A percentile compares a stretch with the other conserved stretches of the same genome.
Conservation (phyloP, 2,113 vertebrate genomes). For the Todiramphus chloris region DNA sequence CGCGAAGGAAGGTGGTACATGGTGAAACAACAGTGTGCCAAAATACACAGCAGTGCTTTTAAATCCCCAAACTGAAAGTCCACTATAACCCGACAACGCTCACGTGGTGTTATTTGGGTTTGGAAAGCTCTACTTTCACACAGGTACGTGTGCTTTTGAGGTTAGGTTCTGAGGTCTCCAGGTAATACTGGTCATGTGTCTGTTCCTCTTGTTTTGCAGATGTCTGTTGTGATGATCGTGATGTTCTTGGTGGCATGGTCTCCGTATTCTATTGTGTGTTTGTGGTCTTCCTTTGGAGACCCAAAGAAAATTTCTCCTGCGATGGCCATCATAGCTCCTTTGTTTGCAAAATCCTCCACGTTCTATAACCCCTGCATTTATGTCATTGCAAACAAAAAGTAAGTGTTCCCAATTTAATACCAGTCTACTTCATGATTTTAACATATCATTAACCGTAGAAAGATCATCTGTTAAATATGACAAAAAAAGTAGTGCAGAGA, state of each 20-base stretch:
- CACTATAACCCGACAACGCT: neutral
- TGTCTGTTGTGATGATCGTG: constrained; percentile 95
- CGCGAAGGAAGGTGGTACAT: neutral
- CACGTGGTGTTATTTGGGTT: neutral
- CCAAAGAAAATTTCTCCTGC: constrained; percentile 87
- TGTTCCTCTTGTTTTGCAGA: constrained; percentile 76
- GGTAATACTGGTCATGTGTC: neutral
- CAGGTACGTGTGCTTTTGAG: neutral
- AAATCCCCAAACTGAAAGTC: neutral
- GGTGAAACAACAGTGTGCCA: neutral
- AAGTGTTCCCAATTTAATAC: constrained; percentile 49
- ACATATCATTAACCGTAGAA: neutral
- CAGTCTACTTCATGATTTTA: neutral
- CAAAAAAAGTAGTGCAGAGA: neutral
- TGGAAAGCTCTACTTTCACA: neutral
- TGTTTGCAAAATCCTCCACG: constrained; percentile 97
- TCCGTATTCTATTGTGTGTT: constrained; percentile 93
- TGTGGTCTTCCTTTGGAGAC: constrained; percentile 96
- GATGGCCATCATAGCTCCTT: constrained; percentile 95
- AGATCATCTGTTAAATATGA: neutral
- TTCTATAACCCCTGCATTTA: constrained; percentile 99
- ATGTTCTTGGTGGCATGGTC: constrained; percentile 98
- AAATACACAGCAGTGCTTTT: neutral
- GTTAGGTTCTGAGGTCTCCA: neutral
- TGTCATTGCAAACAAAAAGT: constrained; percentile 95